Conservation (phyloP, 2,888 invertebrate genomes). For the Catocala nupta region DNA sequence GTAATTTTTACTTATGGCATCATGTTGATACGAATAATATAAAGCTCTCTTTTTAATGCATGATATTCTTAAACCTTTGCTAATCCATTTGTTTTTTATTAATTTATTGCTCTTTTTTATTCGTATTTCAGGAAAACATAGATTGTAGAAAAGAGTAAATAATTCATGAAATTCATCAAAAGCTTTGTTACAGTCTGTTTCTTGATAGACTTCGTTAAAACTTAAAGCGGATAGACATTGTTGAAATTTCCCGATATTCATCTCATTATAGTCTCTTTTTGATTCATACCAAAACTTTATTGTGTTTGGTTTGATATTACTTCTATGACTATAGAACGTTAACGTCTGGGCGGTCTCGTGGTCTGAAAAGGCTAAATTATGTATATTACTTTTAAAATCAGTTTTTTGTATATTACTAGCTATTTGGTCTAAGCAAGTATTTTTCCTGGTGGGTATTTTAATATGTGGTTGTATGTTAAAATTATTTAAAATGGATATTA, state of each 20-base stretch:
- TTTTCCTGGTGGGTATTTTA: too few relatives aligned
- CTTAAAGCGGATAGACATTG: constrained; percentile 1
- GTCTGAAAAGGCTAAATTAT: constrained; percentile 2
- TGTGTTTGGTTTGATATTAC: not conserved
- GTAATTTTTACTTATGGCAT: too few relatives aligned
- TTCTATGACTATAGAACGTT: not conserved
- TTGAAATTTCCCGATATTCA: not conserved
- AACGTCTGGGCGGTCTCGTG: constrained; percentile 1
- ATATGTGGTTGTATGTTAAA: too few relatives aligned
- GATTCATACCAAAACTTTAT: too few relatives aligned
- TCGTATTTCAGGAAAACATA: too few relatives aligned
- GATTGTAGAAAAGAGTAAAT: too few relatives aligned
- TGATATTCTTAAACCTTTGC: not conserved
- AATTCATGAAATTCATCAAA: too few relatives aligned
- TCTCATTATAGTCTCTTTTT: not conserved
- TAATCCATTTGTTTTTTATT: not conserved
- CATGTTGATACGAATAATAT: too few relatives aligned
- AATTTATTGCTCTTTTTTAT: not conserved
- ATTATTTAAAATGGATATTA: too few relatives aligned
- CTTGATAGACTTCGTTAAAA: constrained; percentile 1
- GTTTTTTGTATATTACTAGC: not conserved
- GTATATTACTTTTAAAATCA: constrained; percentile 1
- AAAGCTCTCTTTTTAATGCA: too few relatives aligned
- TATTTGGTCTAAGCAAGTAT: not conserved
- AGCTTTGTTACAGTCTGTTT: not conserved